Evolutionary conservation across 2,888 invertebrate genomes (phyloP), one percentile per base, ranked within the genome.

Genomic region (Neuroscelio doddi): DNA sequence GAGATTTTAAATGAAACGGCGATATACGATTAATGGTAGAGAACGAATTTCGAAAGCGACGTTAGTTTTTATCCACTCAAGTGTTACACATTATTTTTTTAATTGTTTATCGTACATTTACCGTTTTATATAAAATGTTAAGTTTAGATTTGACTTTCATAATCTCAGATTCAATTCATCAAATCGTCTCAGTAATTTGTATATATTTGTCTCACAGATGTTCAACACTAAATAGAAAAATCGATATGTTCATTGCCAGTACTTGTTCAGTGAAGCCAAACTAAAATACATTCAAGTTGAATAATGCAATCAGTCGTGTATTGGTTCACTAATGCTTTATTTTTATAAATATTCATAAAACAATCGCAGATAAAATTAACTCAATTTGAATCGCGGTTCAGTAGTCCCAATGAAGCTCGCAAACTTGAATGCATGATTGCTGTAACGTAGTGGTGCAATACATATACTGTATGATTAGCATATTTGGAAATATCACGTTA

Each of bases 41-140:
- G 47, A 64, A 59, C 39, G 55, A 64, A 64, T 64, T 59, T 55
- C 55, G 55, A 44, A 57, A 64, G 52, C 64, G 52, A 21, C 30
- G 3, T 3, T 30, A n/a, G n/a, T n/a, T n/a, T n/a, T n/a, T n/a
- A n/a, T n/a, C n/a, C n/a, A n/a, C n/a, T n/a, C n/a, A n/a, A n/a
- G n/a, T n/a, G n/a, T n/a, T n/a, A n/a, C n/a, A n/a, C n/a, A n/a
- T n/a, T n/a, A n/a, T n/a, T n/a, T n/a, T n/a, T n/a, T n/a, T n/a
- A n/a, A n/a, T n/a, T n/a, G n/a, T n/a, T n/a, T n/a, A n/a, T n/a
- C n/a, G n/a, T n/a, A n/a, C n/a, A n/a, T n/a, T n/a, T n/a, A n/a
- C n/a, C n/a, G n/a, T n/a, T n/a, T n/a, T n/a, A n/a, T n/a, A n/a
- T n/a, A n/a, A n/a, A n/a, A n/a, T n/a, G n/a, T n/a, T n/a, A n/a